Conservation (phyloP, 2,888 invertebrate genomes). For the Oscheius sp. region DNA sequence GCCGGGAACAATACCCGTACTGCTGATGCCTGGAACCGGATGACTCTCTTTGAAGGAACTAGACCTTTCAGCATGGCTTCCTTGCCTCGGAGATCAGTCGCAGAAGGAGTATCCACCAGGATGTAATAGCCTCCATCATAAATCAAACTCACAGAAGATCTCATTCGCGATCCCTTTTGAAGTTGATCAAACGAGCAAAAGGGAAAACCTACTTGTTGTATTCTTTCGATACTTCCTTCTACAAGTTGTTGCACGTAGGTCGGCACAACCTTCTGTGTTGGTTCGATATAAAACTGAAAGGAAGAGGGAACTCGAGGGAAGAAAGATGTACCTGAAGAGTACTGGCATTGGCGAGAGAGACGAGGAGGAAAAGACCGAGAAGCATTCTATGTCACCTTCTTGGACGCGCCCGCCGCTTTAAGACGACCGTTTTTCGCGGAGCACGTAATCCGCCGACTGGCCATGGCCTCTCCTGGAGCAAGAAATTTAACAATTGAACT, state of each 20-base stretch:
- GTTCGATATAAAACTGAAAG: slow-evolving; percentile 51
- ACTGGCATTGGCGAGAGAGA: neutral
- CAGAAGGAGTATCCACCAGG: slow-evolving; percentile 63
- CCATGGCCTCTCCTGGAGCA: neutral
- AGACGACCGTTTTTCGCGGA: slow-evolving; percentile 12
- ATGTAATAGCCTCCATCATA: slow-evolving; percentile 62
- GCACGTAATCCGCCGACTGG: slow-evolving; percentile 19
- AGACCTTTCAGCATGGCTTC: slow-evolving; percentile 59
- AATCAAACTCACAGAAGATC: slow-evolving; percentile 60
- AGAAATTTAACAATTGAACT: neutral
- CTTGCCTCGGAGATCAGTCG: slow-evolving; percentile 59
- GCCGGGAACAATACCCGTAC: slow-evolving; percentile 50
- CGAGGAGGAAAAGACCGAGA: neutral
- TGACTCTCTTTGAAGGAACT: neutral
- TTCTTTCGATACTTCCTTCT: slow-evolving; percentile 45
- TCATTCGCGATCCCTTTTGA: slow-evolving; percentile 48
- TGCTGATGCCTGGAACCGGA: slow-evolving; percentile 44
- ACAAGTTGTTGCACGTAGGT: slow-evolving; percentile 57
- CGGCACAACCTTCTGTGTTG: slow-evolving; percentile 43
- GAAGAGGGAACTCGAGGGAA: neutral
- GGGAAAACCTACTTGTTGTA: slow-evolving; percentile 41
- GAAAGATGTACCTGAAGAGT: neutral
- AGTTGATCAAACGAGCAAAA: neutral
- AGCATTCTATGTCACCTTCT: slow-evolving; percentile 23
- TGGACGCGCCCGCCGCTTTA: slow-evolving; percentile 8